A percentile compares a stretch with the other conserved stretches of the same genome.
These are phyloP conservation scores for Lanius ludovicianus DNA, from an alignment of 2,113 vertebrate species.

Conservation along the genomic window DNA sequence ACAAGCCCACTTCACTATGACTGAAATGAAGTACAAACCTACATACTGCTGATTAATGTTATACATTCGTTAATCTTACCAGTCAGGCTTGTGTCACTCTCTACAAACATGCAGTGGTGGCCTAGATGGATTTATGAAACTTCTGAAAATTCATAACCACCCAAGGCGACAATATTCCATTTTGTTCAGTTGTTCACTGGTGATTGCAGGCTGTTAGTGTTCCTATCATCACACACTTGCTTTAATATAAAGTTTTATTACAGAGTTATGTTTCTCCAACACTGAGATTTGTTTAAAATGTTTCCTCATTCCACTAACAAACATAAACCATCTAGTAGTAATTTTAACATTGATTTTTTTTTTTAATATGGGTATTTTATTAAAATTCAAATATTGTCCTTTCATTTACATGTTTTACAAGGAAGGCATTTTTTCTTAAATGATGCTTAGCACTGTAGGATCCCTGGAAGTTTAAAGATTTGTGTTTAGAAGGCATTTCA, in stretches of 20 bases:
- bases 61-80: not conserved
- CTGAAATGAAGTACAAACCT: not conserved
- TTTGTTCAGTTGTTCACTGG: not conserved
- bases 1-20: not conserved
- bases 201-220: not conserved
- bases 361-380: not conserved
- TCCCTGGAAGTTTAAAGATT: not conserved
- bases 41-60: not conserved
- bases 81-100: not conserved
- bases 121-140: not conserved
- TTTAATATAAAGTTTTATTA: not conserved
- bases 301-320: not conserved
- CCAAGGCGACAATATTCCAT: not conserved
- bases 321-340: not conserved
- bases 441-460: not conserved
- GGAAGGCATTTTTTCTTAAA: not conserved
- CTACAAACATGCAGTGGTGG: not conserved
- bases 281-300: not conserved
- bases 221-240: not conserved
- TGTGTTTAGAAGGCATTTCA: not conserved
- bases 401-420: not conserved
- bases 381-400: not conserved
- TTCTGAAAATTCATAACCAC: not conserved
- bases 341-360: not conserved
- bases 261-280: not conserved